Percentiles rank a stretch among this genome's conserved stretches.
Evolutionary conservation across 2,888 invertebrate genomes (phyloP).

Genomic region (Stramonita haemastoma): DNA sequence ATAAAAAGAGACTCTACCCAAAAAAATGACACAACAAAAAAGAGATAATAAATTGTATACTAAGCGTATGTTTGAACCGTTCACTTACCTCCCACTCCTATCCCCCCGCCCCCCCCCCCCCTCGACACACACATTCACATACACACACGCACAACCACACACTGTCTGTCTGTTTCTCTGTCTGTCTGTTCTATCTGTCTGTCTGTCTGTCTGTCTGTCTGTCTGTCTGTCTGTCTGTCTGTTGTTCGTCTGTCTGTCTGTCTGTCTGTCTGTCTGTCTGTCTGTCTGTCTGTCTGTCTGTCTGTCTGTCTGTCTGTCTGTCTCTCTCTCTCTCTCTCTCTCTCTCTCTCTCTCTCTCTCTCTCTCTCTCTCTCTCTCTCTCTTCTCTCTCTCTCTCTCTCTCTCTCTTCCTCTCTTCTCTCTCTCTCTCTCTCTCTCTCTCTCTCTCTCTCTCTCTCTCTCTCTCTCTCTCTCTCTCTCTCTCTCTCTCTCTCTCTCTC

Average conservation of each 20-base stretch:
- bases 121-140: too few relatives aligned
- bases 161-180: background rate
- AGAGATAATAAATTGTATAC: too few relatives aligned
- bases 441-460: background rate
- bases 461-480: background rate
- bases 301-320: background rate
- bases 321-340: background rate
- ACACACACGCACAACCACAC: too few relatives aligned
- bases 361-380: background rate
- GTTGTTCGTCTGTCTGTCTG: background rate
- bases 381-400: too few relatives aligned
- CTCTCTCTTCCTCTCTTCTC: background rate
- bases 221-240: background rate
- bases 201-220: constrained; percentile 7
- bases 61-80: too few relatives aligned
- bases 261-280: background rate
- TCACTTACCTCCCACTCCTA: too few relatives aligned
- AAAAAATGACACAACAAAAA: too few relatives aligned
- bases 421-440: background rate
- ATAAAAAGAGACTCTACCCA: too few relatives aligned
- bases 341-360: background rate
- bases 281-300: background rate
- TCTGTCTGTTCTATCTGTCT: background rate
- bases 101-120: too few relatives aligned
- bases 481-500: background rate